Evolutionary conservation across 2,113 vertebrate genomes (phyloP).

Genomic region (Ptyas mucosa): DNA sequence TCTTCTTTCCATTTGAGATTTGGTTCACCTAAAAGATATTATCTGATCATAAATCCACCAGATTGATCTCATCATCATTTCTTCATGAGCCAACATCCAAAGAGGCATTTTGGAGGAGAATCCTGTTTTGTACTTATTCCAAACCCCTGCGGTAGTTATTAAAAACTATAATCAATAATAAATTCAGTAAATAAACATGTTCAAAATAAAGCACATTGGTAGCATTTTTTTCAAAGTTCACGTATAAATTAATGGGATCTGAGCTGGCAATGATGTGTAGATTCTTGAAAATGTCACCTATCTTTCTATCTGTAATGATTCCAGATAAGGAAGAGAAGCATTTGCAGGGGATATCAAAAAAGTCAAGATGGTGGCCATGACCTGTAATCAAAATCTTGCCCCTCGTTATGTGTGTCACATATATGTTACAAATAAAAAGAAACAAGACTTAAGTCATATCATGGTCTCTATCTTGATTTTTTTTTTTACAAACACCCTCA

Average conservation of each 20-base stretch:
- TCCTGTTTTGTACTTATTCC: background rate
- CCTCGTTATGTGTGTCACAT: background rate
- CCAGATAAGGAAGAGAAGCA: background rate
- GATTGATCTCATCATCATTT: background rate
- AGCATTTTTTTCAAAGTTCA: background rate
- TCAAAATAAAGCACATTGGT: background rate
- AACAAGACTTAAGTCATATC: background rate
- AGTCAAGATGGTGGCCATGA: background rate
- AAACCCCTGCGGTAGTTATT: background rate
- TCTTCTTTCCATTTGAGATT: background rate
- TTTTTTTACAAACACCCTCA: background rate
- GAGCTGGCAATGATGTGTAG: background rate
- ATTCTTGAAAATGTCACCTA: background rate
- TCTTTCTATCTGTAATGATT: background rate
- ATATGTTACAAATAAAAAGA: background rate
- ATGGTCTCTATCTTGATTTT: background rate
- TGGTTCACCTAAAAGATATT: background rate
- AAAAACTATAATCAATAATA: background rate
- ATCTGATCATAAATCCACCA: background rate
- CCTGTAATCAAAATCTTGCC: background rate
- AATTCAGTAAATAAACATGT: background rate
- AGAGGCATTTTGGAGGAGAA: background rate
- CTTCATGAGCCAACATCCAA: background rate
- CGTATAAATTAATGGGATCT: background rate
- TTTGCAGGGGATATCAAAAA: background rate